Conservation (phyloP, 2,113 vertebrate genomes). For the Mastomys coucha region DNA sequence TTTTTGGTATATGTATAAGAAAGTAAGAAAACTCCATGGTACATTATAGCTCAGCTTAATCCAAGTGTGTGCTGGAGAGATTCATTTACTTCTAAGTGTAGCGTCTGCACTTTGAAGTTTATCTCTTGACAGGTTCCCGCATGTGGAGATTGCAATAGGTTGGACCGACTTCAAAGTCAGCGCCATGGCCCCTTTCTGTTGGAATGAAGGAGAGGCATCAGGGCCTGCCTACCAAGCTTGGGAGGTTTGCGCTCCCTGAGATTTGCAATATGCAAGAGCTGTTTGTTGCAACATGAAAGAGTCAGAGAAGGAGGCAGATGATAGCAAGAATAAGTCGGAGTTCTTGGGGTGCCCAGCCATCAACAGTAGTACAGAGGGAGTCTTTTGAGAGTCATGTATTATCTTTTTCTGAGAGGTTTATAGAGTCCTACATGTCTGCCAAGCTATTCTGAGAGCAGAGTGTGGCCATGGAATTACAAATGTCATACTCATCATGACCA, state of each 20-base stretch:
- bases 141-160: conserved; percentile 37
- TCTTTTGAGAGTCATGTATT: conserved; percentile 9
- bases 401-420: conserved; percentile 69
- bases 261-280: not conserved
- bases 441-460: conserved; percentile 60
- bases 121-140: conserved; percentile 63
- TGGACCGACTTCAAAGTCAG: conserved; percentile 51
- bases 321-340: not conserved
- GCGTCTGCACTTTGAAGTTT: not conserved
- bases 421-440: conserved; percentile 15
- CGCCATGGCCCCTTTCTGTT: not conserved
- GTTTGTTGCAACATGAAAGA: conserved; percentile 18
- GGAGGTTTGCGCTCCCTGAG: not conserved
- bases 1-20: not conserved
- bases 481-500: conserved; percentile 18
- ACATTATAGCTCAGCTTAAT: not conserved
- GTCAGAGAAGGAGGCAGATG: not conserved
- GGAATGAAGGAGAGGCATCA: not conserved
- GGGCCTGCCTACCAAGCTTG: not conserved
- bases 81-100: conserved; percentile 13
- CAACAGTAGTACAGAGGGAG: not conserved
- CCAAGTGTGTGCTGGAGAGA: not conserved
- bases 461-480: conserved; percentile 50
- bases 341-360: not conserved
- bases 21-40: not conserved